Evolutionary conservation across 1,140 invertebrate species (phyloP), one percentile per base, ranked within the genome.

Genomic region (Ruditapes philippinarum): DNA sequence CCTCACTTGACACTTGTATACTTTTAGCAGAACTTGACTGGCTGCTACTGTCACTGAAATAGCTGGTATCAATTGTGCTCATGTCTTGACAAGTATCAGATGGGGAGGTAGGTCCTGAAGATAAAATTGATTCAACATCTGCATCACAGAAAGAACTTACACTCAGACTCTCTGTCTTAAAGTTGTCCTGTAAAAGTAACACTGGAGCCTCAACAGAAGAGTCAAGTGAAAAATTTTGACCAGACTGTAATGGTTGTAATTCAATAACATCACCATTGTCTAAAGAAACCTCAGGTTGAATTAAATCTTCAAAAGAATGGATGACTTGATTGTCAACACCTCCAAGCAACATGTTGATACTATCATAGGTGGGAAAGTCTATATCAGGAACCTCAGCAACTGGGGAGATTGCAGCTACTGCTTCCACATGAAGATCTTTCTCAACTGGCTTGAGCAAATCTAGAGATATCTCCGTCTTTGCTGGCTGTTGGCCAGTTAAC

Each of bases 261-360:
- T 86, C 70, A 40, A 45, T 49, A n/a, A 86, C 45, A 73, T 86
- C 83, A 42, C 81, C 81, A 76, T 86, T 86, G 33, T 76, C 83
- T 1, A 86, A 76, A 9, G 83, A 54, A 22, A 86, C 22, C 38
- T 57, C 83, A 60, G 83, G 83, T 25, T 86, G 83, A 57, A 86
- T 86, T 14, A 70, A 62, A 49, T 60, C 49, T 57, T 76, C 84
- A 76, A 73, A 40, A 22, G 65, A 84, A 73, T 70, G 49, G 45
- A 40, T 28, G 33, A 54, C 36, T 40, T 22, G 19, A 65, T 17
- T 45, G 22, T 84, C 49, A 40, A 54, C 78, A 54, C 36, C 7
- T 33, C 33, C 36, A 57, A 81, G 14, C 0, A 60, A 25, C 28
- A 38, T 22, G 42, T 42, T 22, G 0, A 84, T 19, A 49, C n/a